Base-by-base conservation (phyloP, 2,797 vertebrate species). In the Borostomias antarcticus region DNA sequence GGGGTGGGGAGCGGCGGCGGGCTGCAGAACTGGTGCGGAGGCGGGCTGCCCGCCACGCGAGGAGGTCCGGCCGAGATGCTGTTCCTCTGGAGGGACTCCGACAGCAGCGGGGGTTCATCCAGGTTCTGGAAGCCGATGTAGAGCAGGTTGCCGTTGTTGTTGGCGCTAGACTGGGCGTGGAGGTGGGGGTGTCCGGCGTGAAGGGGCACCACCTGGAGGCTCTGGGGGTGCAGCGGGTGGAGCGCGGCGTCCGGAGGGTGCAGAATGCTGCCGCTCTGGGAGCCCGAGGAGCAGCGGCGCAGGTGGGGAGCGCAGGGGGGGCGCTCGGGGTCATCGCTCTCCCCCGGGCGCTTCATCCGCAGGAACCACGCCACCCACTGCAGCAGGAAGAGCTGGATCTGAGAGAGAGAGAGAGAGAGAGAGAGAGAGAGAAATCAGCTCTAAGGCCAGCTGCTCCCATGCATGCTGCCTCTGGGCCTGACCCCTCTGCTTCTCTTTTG, bases 291-390 rank as follows among this genome's bases (percentile, higher is more conserved):
- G 76, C 92, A 93, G 45, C 93, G 92, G 0, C 93, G 86, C 17
- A 93, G 74, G 70, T 93, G 89, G 1, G 90, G 91, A 63, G 91
- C 87, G 1, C 93, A 93, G 0, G 86, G 92, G 0, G 93, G 93
- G 0, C 90, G 85, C 67, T 90, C 89, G 0, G 85, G 86, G 62
- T 89, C 88, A 0, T 91, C 87, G 0, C 74, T 78, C 72, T 94
- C 92, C 2, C 93, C 92, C 0, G 93, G 93, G 0, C 91, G 90
- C 81, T 94, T 94, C 92, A 93, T 93, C 0, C 92, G 88, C 69
- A 93, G 47, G 76, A 93, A 93, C 92, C 92, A 93, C 0, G 93
- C 91, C 0, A 94, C 89, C 92, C 92, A 93, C 88, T 94, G 92
- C 45, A 94, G 84, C 74, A 94, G 50, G 35, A 93, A 77, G 0